phyloP scores from a whole-genome alignment of 2,113 vertebrate species.

The Speoplatyrhinus poulsoni region DNA sequence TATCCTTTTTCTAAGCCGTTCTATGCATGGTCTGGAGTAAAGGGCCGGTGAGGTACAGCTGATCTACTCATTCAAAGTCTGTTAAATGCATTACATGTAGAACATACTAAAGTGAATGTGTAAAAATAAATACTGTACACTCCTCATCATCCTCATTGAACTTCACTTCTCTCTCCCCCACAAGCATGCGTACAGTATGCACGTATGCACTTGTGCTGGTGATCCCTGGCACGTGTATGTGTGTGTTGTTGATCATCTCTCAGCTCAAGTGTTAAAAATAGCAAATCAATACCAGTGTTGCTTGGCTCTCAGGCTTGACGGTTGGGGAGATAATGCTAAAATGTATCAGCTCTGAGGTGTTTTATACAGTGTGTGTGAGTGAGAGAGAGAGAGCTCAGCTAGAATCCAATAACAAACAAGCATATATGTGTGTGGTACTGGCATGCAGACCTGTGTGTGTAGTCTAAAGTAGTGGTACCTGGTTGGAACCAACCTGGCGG shows the following conservation, averaged over 20 bases:
- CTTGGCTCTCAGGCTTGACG: slow-evolving; percentile 47
- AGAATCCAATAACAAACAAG: not conserved
- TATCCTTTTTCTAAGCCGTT: slow-evolving; percentile 86
- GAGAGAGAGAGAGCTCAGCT: not conserved
- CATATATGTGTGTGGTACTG: not conserved
- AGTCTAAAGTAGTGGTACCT: slow-evolving; percentile 44
- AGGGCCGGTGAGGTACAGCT: too few relatives aligned
- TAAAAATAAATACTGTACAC: too few relatives aligned
- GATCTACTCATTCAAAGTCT: too few relatives aligned
- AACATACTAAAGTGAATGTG: too few relatives aligned
- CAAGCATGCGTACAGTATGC: too few relatives aligned
- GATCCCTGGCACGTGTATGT: not conserved
- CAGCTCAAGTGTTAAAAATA: slow-evolving; percentile 46
- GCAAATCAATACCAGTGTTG: slow-evolving; percentile 54
- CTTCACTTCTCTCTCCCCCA: too few relatives aligned
- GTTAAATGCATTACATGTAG: too few relatives aligned
- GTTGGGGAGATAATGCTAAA: slow-evolving; percentile 43
- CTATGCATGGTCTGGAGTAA: too few relatives aligned
- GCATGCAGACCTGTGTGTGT: slow-evolving; percentile 22
- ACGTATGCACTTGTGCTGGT: not conserved
- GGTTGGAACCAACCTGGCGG: slow-evolving; percentile 39
- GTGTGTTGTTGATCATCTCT: slow-evolving; percentile 19
- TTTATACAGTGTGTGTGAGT: slow-evolving; percentile 20
- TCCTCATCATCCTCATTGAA: too few relatives aligned
- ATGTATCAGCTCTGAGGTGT: slow-evolving; percentile 47